A percentile compares a stretch with the other conserved stretches of the same genome.
These are phyloP conservation scores for Chiloscyllium punctatum DNA, from an alignment of 2,797 vertebrate species.

Conservation along the genomic window DNA sequence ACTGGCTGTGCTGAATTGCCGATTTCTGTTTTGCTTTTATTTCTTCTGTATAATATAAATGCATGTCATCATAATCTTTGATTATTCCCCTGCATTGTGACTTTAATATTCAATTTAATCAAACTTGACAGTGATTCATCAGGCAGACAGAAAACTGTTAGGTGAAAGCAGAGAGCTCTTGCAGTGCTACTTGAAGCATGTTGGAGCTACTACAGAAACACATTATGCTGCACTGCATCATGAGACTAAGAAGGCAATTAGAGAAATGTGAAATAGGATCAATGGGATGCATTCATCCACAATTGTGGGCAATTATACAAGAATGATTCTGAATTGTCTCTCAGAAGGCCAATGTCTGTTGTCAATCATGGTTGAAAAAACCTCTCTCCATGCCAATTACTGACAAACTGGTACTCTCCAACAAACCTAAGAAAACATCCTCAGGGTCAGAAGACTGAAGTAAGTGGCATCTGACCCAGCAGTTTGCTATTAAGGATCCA, in stretches of 20 bases:
- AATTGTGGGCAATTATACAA: not conserved
- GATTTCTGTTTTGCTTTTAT: not conserved
- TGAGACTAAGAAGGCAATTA: not conserved
- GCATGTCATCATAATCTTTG: not conserved
- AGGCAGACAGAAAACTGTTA: slow-evolving; percentile 2
- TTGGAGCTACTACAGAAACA: not conserved
- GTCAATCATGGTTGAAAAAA: not conserved
- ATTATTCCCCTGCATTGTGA: not conserved
- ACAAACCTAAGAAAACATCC: not conserved
- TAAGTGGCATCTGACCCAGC: not conserved
- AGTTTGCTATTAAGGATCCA: not conserved
- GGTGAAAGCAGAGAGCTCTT: not conserved
- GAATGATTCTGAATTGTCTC: not conserved
- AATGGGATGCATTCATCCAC: slow-evolving; percentile 2
- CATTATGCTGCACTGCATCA: not conserved
- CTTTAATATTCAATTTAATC: slow-evolving; percentile 1
- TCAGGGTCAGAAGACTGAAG: not conserved
- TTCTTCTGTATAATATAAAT: not conserved
- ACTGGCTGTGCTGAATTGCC: not conserved
- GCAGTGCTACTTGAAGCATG: not conserved
- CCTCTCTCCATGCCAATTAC: not conserved
- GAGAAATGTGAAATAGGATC: not conserved
- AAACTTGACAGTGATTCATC: not conserved
- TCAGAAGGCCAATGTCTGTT: not conserved
- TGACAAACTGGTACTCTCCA: not conserved